These are phyloP conservation scores for Seriola dumerili DNA, from an alignment of 2,113 vertebrate species.

Conservation along the genomic window DNA sequence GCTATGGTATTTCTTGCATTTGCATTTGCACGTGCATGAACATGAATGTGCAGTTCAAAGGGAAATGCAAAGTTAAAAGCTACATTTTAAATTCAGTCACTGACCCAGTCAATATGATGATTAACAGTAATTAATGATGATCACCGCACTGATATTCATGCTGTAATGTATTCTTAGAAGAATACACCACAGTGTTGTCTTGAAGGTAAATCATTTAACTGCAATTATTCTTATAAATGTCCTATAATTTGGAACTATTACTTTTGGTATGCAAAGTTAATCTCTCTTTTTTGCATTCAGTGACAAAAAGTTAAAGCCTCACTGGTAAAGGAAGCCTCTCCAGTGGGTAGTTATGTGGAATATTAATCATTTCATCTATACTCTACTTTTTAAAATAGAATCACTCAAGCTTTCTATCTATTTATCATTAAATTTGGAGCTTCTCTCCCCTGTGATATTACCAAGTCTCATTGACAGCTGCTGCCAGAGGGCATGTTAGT, in stretches of 20 bases:
- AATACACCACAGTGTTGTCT: not conserved
- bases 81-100: not conserved
- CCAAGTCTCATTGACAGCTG: constrained; percentile 26
- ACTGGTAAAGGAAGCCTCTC: not conserved
- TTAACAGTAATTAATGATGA: constrained; percentile 37
- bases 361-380: constrained; percentile 34
- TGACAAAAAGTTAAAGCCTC: constrained; percentile 16
- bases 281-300: not conserved
- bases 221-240: constrained; percentile 14
- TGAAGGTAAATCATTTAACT: constrained; percentile 37
- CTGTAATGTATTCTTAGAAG: constrained; percentile 3
- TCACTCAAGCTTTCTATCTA: not conserved
- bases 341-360: not conserved
- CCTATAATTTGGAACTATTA: constrained; percentile 12
- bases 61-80: constrained; percentile 20
- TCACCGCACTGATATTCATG: not conserved
- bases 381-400: not conserved
- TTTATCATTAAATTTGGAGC: constrained; percentile 4
- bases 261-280: not conserved
- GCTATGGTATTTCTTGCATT: not conserved
- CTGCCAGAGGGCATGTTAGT: constrained; percentile 14
- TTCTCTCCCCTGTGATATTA: constrained; percentile 12
- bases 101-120: not conserved
- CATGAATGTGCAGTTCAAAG: constrained; percentile 18
- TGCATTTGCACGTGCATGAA: constrained; percentile 23